Conservation (phyloP, 1,140 invertebrate genomes). For the Orussus abietinus region DNA sequence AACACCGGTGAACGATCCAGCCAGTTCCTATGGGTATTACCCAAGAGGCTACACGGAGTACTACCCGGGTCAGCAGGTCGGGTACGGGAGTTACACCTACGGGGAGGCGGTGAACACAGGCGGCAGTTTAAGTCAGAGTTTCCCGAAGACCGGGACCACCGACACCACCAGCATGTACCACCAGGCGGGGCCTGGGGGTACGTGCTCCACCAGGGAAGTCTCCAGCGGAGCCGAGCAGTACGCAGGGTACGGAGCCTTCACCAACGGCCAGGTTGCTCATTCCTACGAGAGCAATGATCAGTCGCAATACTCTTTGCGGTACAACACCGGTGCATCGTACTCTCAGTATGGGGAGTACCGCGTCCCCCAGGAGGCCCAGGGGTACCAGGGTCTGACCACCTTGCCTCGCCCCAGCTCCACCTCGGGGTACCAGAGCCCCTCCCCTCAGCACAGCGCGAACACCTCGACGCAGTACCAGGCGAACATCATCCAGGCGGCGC, state of each 20-base stretch:
- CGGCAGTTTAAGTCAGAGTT: conserved; percentile 12
- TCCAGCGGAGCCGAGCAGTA: conserved; percentile 10
- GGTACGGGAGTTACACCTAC: conserved; percentile 13
- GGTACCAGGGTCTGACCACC: too few relatives aligned
- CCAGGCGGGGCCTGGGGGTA: conserved; percentile 18
- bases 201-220: conserved; percentile 13
- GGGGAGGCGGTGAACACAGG: conserved; percentile 6
- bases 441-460: too few relatives aligned
- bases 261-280: neutral
- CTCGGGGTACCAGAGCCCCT: too few relatives aligned
- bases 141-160: conserved; percentile 21
- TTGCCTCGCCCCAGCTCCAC: too few relatives aligned
- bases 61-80: conserved; percentile 15
- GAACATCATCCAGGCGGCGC: too few relatives aligned
- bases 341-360: too few relatives aligned
- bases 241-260: neutral
- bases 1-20: neutral
- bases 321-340: too few relatives aligned
- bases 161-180: conserved; percentile 23
- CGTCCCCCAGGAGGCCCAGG: too few relatives aligned
- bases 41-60: conserved; percentile 14
- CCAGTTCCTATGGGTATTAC: neutral
- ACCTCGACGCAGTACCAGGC: too few relatives aligned
- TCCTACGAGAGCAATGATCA: neutral
- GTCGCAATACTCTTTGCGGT: too few relatives aligned